Percentiles rank a stretch among this genome's conserved stretches.
Conservation (phyloP, 2,113 vertebrate genomes). For the Apodemus speciosus region DNA sequence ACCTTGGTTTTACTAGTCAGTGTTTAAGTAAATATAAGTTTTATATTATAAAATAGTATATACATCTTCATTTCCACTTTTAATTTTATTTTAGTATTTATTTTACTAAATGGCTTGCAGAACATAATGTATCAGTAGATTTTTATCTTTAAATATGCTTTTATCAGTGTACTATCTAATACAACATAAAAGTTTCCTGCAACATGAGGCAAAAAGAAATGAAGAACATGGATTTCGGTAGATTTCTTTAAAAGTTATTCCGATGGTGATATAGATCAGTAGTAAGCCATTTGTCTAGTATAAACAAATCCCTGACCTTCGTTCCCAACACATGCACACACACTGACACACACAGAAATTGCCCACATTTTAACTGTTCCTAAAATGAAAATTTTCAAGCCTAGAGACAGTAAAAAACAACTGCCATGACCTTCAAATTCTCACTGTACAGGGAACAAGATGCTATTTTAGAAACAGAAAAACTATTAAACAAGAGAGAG, state of each 20-base stretch:
- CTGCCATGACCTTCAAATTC: slow-evolving; percentile 13
- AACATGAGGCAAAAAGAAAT: neutral
- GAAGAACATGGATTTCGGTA: neutral
- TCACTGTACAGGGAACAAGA: neutral
- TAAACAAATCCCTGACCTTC: neutral
- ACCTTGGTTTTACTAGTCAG: neutral
- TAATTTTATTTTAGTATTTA: slow-evolving; percentile 1
- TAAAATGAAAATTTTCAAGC: neutral
- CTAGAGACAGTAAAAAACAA: slow-evolving; percentile 29
- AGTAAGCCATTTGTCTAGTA: neutral
- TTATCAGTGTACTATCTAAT: neutral
- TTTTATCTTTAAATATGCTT: neutral
- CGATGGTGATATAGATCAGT: neutral
- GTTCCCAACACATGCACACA: neutral
- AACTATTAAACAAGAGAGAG: slow-evolving; percentile 37
- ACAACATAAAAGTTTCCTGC: neutral
- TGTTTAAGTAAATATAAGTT: slow-evolving; percentile 12
- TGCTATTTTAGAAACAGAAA: slow-evolving; percentile 41
- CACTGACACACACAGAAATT: neutral
- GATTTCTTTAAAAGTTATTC: neutral
- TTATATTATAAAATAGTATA: slow-evolving; percentile 31
- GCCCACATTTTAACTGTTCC: neutral
- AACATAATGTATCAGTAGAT: neutral
- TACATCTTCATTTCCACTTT: neutral
- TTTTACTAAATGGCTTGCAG: slow-evolving; percentile 28